A percentile compares a stretch with the other conserved stretches of the same genome.
Conservation (phyloP, 2,113 vertebrate genomes). For the Eulacestoma nigropectus region DNA sequence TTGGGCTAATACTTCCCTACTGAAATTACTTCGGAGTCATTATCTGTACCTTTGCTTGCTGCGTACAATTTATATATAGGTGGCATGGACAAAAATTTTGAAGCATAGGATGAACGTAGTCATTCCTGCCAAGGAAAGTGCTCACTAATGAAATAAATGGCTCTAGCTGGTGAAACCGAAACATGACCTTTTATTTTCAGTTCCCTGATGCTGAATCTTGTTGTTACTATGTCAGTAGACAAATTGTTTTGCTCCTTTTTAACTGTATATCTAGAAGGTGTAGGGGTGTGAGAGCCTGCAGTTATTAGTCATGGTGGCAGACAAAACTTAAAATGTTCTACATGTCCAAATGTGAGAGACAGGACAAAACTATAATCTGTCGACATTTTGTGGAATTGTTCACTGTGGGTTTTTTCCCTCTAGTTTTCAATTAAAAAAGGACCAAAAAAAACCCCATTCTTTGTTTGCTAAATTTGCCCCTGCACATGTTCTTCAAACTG, state of each 20-base stretch:
- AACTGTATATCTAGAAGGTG: background rate
- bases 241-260: background rate
- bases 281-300: background rate
- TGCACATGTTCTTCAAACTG: background rate
- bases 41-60: background rate
- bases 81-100: background rate
- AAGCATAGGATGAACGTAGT: background rate
- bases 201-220: background rate
- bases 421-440: background rate
- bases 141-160: background rate
- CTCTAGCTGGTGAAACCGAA: background rate
- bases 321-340: background rate
- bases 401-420: background rate
- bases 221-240: background rate
- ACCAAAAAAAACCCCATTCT: fast-evolving
- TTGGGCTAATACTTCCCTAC: background rate
- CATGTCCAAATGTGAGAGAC: background rate
- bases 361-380: background rate
- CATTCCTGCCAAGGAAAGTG: background rate
- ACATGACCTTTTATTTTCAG: background rate
- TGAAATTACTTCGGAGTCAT: background rate
- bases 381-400: background rate
- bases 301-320: background rate
- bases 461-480: background rate
- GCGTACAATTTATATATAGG: background rate